These are phyloP conservation scores for Triops longicaudatus DNA, from an alignment of 1,140 invertebrate species.

Conservation along the genomic window DNA sequence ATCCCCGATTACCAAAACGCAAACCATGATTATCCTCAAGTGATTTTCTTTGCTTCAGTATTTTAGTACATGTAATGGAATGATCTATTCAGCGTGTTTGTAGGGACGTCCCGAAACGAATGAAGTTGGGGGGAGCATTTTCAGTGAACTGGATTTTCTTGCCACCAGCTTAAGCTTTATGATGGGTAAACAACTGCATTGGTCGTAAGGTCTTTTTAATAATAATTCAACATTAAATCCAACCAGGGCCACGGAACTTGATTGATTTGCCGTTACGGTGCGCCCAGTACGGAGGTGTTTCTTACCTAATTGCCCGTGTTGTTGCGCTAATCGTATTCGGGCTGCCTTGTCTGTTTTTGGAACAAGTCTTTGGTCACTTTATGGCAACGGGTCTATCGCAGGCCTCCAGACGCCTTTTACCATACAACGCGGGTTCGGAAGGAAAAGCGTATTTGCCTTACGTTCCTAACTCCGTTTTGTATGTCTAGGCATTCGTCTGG, in stretches of 20 bases:
- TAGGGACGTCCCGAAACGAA: background rate
- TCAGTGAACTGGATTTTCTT: background rate
- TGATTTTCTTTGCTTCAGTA: too few species aligned
- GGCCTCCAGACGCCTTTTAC: background rate
- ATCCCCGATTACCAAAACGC: too few species aligned
- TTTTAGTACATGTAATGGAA: too few species aligned
- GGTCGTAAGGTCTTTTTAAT: background rate
- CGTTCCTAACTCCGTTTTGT: too few species aligned
- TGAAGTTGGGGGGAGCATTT: background rate
- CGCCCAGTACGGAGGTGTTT: constrained; percentile 19
- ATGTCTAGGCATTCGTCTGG: too few species aligned
- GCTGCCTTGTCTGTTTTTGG: constrained; percentile 19
- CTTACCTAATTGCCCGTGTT: constrained; percentile 20
- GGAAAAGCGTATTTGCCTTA: background rate
- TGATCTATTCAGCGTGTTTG: background rate
- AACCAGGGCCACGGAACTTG: background rate
- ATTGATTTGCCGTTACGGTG: background rate
- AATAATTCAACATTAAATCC: background rate
- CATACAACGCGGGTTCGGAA: background rate
- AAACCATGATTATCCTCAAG: too few species aligned
- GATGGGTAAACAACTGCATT: background rate
- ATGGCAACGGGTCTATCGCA: constrained; percentile 16
- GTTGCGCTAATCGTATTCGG: background rate
- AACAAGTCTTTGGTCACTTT: constrained; percentile 19
- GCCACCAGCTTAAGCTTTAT: background rate